Base-by-base conservation (phyloP, 2,113 vertebrate species). In the Catagonus wagneri region DNA sequence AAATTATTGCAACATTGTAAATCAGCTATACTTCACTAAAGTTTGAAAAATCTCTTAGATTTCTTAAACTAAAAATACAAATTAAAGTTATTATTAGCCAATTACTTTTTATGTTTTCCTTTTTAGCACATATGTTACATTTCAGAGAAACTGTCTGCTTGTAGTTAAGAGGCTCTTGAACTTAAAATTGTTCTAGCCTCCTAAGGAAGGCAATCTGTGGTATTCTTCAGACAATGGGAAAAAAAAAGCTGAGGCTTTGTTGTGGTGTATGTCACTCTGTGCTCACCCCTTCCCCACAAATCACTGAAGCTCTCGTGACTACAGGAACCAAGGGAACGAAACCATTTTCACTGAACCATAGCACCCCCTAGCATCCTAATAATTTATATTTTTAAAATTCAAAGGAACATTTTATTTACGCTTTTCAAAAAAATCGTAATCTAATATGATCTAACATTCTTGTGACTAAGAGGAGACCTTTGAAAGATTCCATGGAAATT, bases 51-150 rank as follows among this genome's bases (percentile, higher is more conserved):
- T 93, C 87, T 61, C 39, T 52, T 95, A 16, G 44, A 44, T 58
- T 93, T 96, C 90, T 29, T 96, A 3, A 75, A 93, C 93, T 92
- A 65, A 66, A 93, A 95, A 72, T 68, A 74, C 12, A 61, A 58
- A 78, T 52, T 89, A 60, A 93, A 84, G 27, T 92, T 93, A 29
- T 56, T 63, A 36, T 56, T 78, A 94, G 54, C 50, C 61, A 96
- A 0, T 95, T 90, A 84, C 12, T 23, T 58, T 72, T 74, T 94
- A 50, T 92, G 36, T 20, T 89, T 92, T 95, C 52, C 54, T 92
- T 90, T 83, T 88, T 81, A 96, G 69, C 20, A 68, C 39, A 25
- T 79, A 8, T 50, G 36, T 91, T 94, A 22, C 2, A 34, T 89
- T 96, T 36, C 90, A 87, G 50, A 95, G 74, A 93, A 85, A 86